Percentiles rank a stretch among this genome's conserved stretches.
These are phyloP conservation scores for Xestobium rufovillosum DNA, from an alignment of 2,888 invertebrate genomes.

Conservation along the genomic window DNA sequence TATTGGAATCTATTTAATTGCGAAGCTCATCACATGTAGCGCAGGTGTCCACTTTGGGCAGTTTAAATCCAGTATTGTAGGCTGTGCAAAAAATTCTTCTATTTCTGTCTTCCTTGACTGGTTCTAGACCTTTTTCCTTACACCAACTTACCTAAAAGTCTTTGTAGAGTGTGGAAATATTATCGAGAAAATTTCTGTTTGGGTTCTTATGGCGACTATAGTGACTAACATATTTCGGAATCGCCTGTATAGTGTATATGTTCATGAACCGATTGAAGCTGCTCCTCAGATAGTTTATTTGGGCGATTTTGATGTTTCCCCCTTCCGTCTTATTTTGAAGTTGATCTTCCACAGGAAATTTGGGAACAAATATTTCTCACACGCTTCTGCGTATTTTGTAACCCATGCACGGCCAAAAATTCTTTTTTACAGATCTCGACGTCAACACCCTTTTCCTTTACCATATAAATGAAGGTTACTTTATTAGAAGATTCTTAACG, in stretches of 20 bases:
- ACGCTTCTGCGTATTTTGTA: conserved; percentile 17
- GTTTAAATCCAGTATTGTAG: conserved; percentile 22
- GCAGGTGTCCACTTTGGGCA: conserved; percentile 22
- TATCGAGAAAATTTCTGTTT: too few species aligned
- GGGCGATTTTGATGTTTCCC: conserved; percentile 17
- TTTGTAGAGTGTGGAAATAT: too few species aligned
- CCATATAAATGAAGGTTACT: conserved; percentile 13
- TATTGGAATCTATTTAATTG: conserved; percentile 13
- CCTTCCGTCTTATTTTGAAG: conserved; percentile 15
- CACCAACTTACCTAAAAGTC: conserved; percentile 11
- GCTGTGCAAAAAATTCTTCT: conserved; percentile 15
- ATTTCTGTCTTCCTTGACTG: conserved; percentile 11
- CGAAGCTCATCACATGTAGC: conserved; percentile 16
- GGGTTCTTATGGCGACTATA: conserved; percentile 16
- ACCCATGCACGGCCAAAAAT: conserved; percentile 19
- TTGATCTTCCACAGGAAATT: conserved; percentile 14
- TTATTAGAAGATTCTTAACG: conserved; percentile 13
- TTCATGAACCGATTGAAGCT: conserved; percentile 13
- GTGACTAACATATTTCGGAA: conserved; percentile 18
- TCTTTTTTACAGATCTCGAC: conserved; percentile 18
- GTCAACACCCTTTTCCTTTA: conserved; percentile 17
- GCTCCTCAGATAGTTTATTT: conserved; percentile 15
- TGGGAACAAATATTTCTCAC: too few species aligned
- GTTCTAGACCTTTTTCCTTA: conserved; percentile 2
- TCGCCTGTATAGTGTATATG: conserved; percentile 21